Percentiles rank a stretch among this genome's conserved stretches.
Evolutionary conservation across 1,140 invertebrate genomes (phyloP).

Genomic region (Drosophila kanapiae): DNA sequence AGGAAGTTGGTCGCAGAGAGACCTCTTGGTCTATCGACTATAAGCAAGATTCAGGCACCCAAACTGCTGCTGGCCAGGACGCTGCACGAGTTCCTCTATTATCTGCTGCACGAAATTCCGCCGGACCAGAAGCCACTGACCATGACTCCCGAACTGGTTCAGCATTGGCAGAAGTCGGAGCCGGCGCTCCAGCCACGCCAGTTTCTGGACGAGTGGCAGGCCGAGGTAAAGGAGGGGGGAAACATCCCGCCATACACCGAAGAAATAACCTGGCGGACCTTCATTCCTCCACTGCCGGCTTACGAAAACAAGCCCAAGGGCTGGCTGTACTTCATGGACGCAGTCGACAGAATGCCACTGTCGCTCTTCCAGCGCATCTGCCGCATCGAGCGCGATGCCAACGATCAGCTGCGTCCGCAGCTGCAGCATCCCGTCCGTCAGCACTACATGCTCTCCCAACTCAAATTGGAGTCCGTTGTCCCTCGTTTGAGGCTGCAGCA

Average conservation of each 20-base stretch:
- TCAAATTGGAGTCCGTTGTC: constrained; percentile 50
- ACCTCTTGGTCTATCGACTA: not conserved
- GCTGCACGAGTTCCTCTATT: constrained; percentile 90
- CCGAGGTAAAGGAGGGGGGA: constrained; percentile 75
- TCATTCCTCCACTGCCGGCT: constrained; percentile 89
- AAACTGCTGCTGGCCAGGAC: constrained; percentile 90
- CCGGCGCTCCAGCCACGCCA: constrained; percentile 55
- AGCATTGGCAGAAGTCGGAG: constrained; percentile 84
- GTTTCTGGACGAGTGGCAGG: constrained; percentile 83
- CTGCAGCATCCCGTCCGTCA: constrained; percentile 90
- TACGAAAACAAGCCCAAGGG: constrained; percentile 88
- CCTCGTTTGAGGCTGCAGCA: constrained; percentile 87
- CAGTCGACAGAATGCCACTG: constrained; percentile 90
- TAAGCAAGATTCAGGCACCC: constrained; percentile 81
- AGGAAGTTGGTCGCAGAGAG: constrained; percentile 9
- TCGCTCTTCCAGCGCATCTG: constrained; percentile 90
- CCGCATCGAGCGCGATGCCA: constrained; percentile 86
- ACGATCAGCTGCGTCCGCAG: constrained; percentile 88
- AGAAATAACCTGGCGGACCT: constrained; percentile 90
- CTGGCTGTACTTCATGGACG: constrained; percentile 91
- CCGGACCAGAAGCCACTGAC: constrained; percentile 71
- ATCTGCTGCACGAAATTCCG: constrained; percentile 88
- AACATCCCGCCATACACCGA: constrained; percentile 84
- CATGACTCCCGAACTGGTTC: constrained; percentile 82
- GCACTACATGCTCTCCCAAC: constrained; percentile 88